phyloP scores from a whole-genome alignment of 1,140 invertebrate genomes.

The Hyposmocoma kahamanoa region DNA sequence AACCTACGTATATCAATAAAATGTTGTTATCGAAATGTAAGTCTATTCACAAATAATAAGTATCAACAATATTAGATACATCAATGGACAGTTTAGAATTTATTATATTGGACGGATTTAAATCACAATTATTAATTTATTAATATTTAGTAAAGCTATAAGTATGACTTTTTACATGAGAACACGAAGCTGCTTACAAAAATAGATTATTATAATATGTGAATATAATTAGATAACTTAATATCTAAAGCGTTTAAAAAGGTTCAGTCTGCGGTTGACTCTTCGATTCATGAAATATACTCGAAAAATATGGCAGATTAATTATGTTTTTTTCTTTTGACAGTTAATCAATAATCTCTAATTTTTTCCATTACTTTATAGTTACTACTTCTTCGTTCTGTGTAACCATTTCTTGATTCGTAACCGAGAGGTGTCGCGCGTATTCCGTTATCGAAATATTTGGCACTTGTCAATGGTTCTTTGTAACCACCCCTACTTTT shows the following conservation, averaged over 20 bases:
- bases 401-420: constrained; percentile 57
- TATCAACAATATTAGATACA: background rate
- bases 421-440: constrained; percentile 51
- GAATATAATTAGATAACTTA: constrained; percentile 30
- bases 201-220: constrained; percentile 27
- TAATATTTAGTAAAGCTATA: constrained; percentile 61
- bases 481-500: constrained; percentile 76
- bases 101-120: constrained; percentile 50
- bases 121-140: constrained; percentile 25
- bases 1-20: constrained; percentile 17
- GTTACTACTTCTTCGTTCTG: constrained; percentile 64
- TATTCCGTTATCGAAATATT: constrained; percentile 70
- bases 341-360: constrained; percentile 58
- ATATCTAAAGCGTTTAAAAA: constrained; percentile 39
- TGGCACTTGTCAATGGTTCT: constrained; percentile 53
- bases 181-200: constrained; percentile 33
- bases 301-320: constrained; percentile 56
- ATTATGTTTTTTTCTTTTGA: background rate
- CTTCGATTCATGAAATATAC: constrained; percentile 30
- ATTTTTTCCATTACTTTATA: constrained; percentile 68
- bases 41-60: constrained; percentile 32
- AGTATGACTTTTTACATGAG: constrained; percentile 62
- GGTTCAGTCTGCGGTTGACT: constrained; percentile 56
- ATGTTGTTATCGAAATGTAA: constrained; percentile 34
- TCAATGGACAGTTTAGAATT: background rate